These are phyloP conservation scores for Rhyacophila brunnea DNA, from an alignment of 1,140 invertebrate species.

Conservation along the genomic window DNA sequence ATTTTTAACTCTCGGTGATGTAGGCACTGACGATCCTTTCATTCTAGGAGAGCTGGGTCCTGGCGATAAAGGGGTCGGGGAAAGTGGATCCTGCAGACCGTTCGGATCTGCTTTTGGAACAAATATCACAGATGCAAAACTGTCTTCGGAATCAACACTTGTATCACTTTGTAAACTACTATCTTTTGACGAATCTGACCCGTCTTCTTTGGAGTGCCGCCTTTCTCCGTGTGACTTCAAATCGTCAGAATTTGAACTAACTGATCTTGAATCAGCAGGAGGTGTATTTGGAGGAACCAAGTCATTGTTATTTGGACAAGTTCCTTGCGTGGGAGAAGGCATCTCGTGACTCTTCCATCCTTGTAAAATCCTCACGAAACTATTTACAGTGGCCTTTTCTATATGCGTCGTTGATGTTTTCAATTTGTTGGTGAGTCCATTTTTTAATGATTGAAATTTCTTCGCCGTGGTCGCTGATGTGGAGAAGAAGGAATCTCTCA, in stretches of 20 bases:
- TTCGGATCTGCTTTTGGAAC: slow-evolving; percentile 66
- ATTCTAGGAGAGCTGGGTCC: slow-evolving; percentile 61
- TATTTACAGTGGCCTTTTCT: slow-evolving; percentile 74
- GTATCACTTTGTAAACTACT: slow-evolving; percentile 90
- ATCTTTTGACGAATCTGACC: slow-evolving; percentile 88
- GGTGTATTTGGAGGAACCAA: slow-evolving; percentile 32
- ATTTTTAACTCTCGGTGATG: slow-evolving; percentile 64
- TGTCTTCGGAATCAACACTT: slow-evolving; percentile 89
- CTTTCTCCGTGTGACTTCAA: slow-evolving; percentile 50
- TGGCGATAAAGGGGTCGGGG: slow-evolving; percentile 57
- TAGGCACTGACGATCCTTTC: slow-evolving; percentile 67
- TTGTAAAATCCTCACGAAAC: slow-evolving; percentile 73
- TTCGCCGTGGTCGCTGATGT: slow-evolving; percentile 70
- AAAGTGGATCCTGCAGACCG: slow-evolving; percentile 54
- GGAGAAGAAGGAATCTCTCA: slow-evolving; percentile 72
- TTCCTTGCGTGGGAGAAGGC: slow-evolving; percentile 27
- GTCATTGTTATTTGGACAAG: slow-evolving; percentile 20
- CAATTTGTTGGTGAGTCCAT: slow-evolving; percentile 76
- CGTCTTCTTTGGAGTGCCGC: slow-evolving; percentile 74
- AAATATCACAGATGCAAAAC: slow-evolving; percentile 87
- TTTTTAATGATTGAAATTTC: slow-evolving; percentile 80
- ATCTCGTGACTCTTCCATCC: slow-evolving; percentile 66
- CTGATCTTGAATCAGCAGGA: slow-evolving; percentile 30
- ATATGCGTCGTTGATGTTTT: slow-evolving; percentile 78
- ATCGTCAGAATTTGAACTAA: slow-evolving; percentile 34